Base-by-base conservation (phyloP, 2,113 vertebrate genomes). In the Copsychus sechellarum region DNA sequence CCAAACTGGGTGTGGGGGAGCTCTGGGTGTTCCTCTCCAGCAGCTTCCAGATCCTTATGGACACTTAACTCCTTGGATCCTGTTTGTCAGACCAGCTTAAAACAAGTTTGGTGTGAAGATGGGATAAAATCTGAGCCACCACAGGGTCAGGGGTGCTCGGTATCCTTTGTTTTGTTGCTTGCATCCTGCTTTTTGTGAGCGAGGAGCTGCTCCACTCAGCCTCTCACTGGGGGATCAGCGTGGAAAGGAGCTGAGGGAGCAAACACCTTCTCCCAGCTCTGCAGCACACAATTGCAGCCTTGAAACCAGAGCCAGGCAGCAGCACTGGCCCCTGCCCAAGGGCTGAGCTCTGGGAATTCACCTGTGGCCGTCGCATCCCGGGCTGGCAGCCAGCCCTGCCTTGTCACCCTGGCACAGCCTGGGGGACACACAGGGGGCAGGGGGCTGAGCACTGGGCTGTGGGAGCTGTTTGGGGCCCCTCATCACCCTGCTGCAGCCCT, bases 151-250 rank as follows among this genome's bases (percentile, higher is more conserved):
- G 38, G 36, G 5, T 13, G 51, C 3, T 42, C 3, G 2, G 11
- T 8, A 1, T 18, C 48, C 65, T 31, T 48, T 0, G 1, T 26
- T 40, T n/a, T 4, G 1, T 17, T 18, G 29, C 38, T 31, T 1
- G 4, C 13, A 8, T 61, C 50, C 67, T 12, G 36, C 29, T 48
- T 70, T 81, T 34, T 20, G 62, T 24, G 33, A 7, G 9, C 0
- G 8, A 31, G 54, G 45, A 45, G 45, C 60, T 60, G 74, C n/a
- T 61, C 56, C 2, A 0, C 65, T 61, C 60, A 36, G 58, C 65
- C 38, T 47, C 34, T 58, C 1, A 1, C 33, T 0, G 23, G 51
- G n/a, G 57, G 9, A 13, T 23, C 12, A 2, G 21, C 1, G 0
- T 42, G 85, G 50, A 33, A 66, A 2, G 69, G 88, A 81, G 65